Evolutionary conservation across 2,888 invertebrate genomes (phyloP), one percentile per base, ranked within the genome.

Genomic region (Polietes domitor): DNA sequence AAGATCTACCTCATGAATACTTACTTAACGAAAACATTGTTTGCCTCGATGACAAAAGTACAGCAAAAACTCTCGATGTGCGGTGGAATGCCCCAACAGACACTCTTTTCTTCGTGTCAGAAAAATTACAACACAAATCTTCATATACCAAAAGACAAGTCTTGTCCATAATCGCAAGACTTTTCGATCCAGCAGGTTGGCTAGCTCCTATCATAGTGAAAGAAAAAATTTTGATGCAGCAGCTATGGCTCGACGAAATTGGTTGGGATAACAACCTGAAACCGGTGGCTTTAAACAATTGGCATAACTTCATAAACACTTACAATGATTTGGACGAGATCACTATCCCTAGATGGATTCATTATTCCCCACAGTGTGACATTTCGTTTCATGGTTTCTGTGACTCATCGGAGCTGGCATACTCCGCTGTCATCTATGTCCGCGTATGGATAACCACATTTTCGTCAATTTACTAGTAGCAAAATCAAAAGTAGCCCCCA

Each of bases 171-270:
- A 28, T 77, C 12, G 58, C 61, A 9, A 61, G 41, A 32, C 70
- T 71, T 9, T 77, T 61, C 47, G 77, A 72, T 24, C 63, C 72
- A 32, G 78, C 77, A 6, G 24, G 47, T 3, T 68, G 65, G 75
- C 1, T 65, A 0, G 50, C 65, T 0, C 75, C 75, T 4, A 17
- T 75, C 1, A n/a, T 75, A 4, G 50, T 75, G 1, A 63, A 24
- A 1, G 65, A 50, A 50, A 75, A 75, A 65, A 37, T 58, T 19
- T 19, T 61, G 4, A 53, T 77, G 58, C 47, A 47, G 15, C 41
- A 77, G 2, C 3, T 55, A 12, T 77, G 71, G 77, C 32, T 78
- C 5, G 77, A 78, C 12, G 63, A 63, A n/a, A 72, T 65, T 19
- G 50, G 50, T 0, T 70, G 77, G 55, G 26, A 70, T 19, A 70